A percentile compares a stretch with the other conserved stretches of the same genome.
Evolutionary conservation across 2,888 invertebrate species (phyloP).

Genomic region (Morinoia aosen): DNA sequence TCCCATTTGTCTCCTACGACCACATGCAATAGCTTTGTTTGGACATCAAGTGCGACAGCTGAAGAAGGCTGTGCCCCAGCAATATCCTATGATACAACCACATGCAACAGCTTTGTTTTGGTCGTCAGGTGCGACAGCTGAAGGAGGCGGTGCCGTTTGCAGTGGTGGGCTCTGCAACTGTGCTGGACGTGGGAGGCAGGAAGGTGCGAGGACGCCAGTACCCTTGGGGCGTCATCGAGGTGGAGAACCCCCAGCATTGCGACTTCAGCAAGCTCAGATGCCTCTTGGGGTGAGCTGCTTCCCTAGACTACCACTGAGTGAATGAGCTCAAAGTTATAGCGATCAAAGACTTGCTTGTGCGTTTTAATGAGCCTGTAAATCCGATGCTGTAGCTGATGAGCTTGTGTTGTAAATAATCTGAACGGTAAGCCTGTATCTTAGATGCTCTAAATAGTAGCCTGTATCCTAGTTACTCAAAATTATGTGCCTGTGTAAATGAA

Average conservation of each 20-base stretch:
- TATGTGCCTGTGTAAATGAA: too few species aligned
- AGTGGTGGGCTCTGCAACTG: conserved; percentile 94
- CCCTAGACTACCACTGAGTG: too few species aligned
- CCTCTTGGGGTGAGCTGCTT: conserved; percentile 61
- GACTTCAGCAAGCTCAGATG: conserved; percentile 94
- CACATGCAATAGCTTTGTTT: neutral
- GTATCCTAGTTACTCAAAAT: too few species aligned
- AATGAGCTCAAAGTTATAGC: too few species aligned
- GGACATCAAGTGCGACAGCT: conserved; percentile 81
- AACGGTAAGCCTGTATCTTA: too few species aligned
- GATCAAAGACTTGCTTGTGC: too few species aligned
- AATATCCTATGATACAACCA: too few species aligned
- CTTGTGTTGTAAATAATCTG: too few species aligned
- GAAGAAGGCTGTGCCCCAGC: conserved; percentile 95
- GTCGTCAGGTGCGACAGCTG: conserved; percentile 81
- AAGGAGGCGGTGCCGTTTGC: conserved; percentile 97
- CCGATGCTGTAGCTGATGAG: too few species aligned
- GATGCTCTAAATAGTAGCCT: too few species aligned
- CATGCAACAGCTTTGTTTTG: neutral
- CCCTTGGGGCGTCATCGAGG: conserved; percentile 99
- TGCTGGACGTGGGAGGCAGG: conserved; percentile 91
- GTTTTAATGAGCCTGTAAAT: too few species aligned
- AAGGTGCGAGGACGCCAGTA: conserved; percentile 94
- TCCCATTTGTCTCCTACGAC: conserved; percentile 87
- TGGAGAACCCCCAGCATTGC: conserved; percentile 98